phyloP scores from a whole-genome alignment of 2,797 vertebrate genomes.

The Megalops cyprinoides region DNA sequence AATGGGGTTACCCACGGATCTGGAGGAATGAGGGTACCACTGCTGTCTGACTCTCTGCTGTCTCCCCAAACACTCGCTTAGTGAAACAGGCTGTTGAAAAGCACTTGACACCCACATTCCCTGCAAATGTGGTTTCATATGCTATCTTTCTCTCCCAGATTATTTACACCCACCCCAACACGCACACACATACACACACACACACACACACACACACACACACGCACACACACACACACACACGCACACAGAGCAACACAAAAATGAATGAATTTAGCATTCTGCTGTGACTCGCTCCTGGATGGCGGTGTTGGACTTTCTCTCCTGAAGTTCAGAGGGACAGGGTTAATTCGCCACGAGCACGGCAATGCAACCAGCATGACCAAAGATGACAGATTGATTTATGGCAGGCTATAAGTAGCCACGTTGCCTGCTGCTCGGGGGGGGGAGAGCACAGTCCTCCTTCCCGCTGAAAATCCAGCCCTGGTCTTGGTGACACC shows the following conservation, averaged over 20 bases:
- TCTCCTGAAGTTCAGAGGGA: conserved; percentile 20
- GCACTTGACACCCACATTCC: background rate
- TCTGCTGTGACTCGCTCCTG: background rate
- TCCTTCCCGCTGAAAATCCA: background rate
- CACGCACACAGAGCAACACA: conserved; percentile 37
- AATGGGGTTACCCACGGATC: no score
- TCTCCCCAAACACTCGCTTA: background rate
- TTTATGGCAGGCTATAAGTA: conserved; percentile 82
- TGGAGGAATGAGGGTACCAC: background rate
- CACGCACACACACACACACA: conserved; percentile 25
- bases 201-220: no score
- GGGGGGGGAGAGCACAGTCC: background rate
- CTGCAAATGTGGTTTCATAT: background rate
- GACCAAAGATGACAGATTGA: conserved; percentile 82
- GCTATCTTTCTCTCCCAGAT: background rate
- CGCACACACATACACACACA: conserved; percentile 39
- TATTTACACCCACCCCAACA: conserved; percentile 30
- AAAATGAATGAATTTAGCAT: conserved; percentile 1
- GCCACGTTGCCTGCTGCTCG: conserved; percentile 38
- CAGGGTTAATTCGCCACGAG: conserved; percentile 51
- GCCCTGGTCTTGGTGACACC: conserved; percentile 28
- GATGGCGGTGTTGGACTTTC: conserved; percentile 23
- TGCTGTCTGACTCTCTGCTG: background rate
- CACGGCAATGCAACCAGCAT: conserved; percentile 72
- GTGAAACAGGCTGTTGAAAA: background rate